phyloP scores from a whole-genome alignment of 2,797 vertebrate genomes.

The Pseudomugil tenellus region DNA sequence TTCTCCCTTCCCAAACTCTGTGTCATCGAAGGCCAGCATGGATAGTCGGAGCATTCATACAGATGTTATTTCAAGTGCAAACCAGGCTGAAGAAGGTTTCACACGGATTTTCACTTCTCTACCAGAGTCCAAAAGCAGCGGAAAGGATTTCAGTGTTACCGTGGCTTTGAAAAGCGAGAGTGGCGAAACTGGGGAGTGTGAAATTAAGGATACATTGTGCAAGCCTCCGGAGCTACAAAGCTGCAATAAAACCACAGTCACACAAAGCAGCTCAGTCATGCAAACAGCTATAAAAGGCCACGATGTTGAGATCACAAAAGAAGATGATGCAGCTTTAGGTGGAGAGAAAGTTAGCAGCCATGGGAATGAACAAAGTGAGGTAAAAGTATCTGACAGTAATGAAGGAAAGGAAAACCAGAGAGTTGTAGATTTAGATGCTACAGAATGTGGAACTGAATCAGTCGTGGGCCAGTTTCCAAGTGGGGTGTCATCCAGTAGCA shows the following conservation, averaged over 20 bases:
- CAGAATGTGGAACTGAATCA: slow-evolving; percentile 31
- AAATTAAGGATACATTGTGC: slow-evolving; percentile 51
- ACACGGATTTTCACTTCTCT: slow-evolving; percentile 21
- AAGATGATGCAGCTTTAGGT: slow-evolving; percentile 56
- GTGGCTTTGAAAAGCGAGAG: slow-evolving; percentile 30
- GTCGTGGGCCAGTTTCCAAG: slow-evolving; percentile 30
- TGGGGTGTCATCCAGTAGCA: slow-evolving; percentile 3
- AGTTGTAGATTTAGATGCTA: slow-evolving; percentile 36
- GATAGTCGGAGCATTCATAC: slow-evolving; percentile 39
- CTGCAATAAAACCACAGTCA: slow-evolving; percentile 46
- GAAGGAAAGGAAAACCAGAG: slow-evolving; percentile 41
- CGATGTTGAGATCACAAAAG: slow-evolving; percentile 48
- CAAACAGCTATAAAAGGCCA: slow-evolving; percentile 61
- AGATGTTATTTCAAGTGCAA: slow-evolving; percentile 28
- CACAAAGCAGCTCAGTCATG: slow-evolving; percentile 48
- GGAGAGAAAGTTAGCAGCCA: slow-evolving; percentile 53
- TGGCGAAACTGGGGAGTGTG: slow-evolving; percentile 47
- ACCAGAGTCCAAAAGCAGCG: slow-evolving; percentile 30
- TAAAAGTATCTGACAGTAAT: slow-evolving; percentile 35
- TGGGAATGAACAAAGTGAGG: slow-evolving; percentile 36
- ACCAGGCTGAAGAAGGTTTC: slow-evolving; percentile 40
- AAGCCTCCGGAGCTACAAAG: slow-evolving; percentile 45
- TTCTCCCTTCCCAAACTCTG: slow-evolving; percentile 39
- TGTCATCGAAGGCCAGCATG: slow-evolving; percentile 47
- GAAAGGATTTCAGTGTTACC: slow-evolving; percentile 33